Conservation (phyloP, 2,888 invertebrate species). For the Mactromeris polynyma region DNA sequence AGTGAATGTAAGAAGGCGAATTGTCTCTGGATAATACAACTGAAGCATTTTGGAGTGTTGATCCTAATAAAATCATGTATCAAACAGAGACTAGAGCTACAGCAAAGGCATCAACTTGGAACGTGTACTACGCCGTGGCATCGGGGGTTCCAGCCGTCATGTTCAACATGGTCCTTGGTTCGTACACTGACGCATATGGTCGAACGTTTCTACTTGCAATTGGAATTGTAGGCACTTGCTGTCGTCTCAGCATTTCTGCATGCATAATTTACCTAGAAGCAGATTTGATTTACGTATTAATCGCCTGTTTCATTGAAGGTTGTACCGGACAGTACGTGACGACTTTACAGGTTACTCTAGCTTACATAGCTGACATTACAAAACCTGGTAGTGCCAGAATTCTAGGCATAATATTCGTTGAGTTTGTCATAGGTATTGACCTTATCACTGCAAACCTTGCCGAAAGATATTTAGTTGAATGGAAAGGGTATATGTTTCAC, state of each 20-base stretch:
- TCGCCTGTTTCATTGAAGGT: slow-evolving; percentile 71
- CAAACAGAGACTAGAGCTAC: slow-evolving; percentile 58
- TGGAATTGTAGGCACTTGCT: slow-evolving; percentile 65
- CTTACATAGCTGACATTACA: slow-evolving; percentile 69
- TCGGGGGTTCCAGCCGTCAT: slow-evolving; percentile 61
- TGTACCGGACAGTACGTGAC: slow-evolving; percentile 64
- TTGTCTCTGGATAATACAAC: slow-evolving; percentile 47
- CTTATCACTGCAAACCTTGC: slow-evolving; percentile 52
- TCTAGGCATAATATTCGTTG: slow-evolving; percentile 60
- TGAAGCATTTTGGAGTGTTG: slow-evolving; percentile 30
- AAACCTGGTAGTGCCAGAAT: slow-evolving; percentile 59
- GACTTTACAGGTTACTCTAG: slow-evolving; percentile 53
- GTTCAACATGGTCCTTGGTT: slow-evolving; percentile 60
- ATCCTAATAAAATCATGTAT: slow-evolving; percentile 36
- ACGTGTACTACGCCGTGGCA: slow-evolving; percentile 62
- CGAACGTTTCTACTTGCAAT: slow-evolving; percentile 69
- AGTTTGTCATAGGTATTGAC: slow-evolving; percentile 54
- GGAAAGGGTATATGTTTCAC: slow-evolving; percentile 49
- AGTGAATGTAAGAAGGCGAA: slow-evolving; percentile 55
- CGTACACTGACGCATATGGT: slow-evolving; percentile 71
- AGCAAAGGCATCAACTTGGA: slow-evolving; percentile 56
- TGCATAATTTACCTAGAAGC: slow-evolving; percentile 67
- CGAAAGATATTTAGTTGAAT: slow-evolving; percentile 60
- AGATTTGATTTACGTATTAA: slow-evolving; percentile 63
- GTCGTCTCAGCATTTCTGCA: slow-evolving; percentile 52